Evolutionary conservation across 2,888 invertebrate species (phyloP), one percentile per base, ranked within the genome.

Genomic region (Lepidocyrtinus sp.): DNA sequence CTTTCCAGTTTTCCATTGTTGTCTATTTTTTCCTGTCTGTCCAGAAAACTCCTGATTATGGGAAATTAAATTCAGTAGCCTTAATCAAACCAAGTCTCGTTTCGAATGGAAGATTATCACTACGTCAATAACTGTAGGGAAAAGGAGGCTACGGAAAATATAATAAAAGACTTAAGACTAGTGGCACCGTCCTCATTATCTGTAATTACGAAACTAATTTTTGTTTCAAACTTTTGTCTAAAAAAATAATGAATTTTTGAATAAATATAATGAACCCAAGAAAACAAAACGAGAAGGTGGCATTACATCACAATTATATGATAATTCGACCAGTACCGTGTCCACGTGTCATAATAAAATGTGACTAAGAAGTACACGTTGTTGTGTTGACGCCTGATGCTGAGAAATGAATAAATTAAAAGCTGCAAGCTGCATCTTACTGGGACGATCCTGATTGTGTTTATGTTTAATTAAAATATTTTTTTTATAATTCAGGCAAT

Each of bases 161-260:
- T 59, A 59, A 59, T 59, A 22, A 17, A 62, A 2, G 62, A 24
- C 62, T 74, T 36, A 74, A 74, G 67, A 74, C 74, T 65, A 62
- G 74, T 74, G 65, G 74, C 74, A 74, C 74, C 74, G 50, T 65
- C 27, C 74, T 74, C 74, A 74, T 74, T 74, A 74, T 64, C 64
- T 64, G 21, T 73, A 73, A 73, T 73, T 73, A 73, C 73, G 63
- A 62, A 62, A 27, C 27, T 72, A 72, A 63, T 63, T 72, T 62
- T 62, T 72, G 19, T 55, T 17, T 55, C n/a, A 55, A 36, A 12
- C 5, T 55, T 55, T 3, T 63, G 1, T 63, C 15, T 17, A 50
- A 68, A 46, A 7, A 36, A 36, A 36, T 36, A 36, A 61, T 2
- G 9, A 17, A 61, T 21, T 1, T 9, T 61, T n/a, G 61, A 19